Evolutionary conservation across 2,113 vertebrate genomes (phyloP).

Genomic region (Nerophis lumbriciformis): DNA sequence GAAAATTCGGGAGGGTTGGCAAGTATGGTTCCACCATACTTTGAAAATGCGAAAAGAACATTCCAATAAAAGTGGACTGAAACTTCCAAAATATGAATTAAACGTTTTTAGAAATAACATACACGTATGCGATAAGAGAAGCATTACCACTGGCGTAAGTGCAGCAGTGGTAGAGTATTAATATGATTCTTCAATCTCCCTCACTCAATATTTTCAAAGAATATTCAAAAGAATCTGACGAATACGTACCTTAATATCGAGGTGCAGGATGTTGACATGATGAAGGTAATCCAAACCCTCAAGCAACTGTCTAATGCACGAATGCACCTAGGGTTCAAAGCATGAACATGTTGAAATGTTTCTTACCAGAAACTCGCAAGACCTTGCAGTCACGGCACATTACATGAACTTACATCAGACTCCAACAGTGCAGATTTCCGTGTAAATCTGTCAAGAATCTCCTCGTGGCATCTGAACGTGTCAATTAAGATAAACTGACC

Average conservation of each 20-base stretch:
- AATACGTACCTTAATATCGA: conserved; percentile 86
- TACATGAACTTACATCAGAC: conserved; percentile 79
- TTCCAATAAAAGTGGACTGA: no score
- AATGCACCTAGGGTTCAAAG: conserved; percentile 74
- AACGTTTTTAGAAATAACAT: no score
- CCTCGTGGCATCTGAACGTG: conserved; percentile 83
- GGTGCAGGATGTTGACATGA: conserved; percentile 81
- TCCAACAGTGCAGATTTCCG: conserved; percentile 84
- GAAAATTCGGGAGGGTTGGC: no score
- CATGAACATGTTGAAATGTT: not conserved
- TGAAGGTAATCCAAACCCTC: conserved; percentile 89
- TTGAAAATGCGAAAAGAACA: no score
- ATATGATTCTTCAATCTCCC: no score
- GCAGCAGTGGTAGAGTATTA: no score
- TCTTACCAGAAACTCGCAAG: not conserved
- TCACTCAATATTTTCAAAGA: not conserved
- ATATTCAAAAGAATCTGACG: not conserved
- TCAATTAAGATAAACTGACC: conserved; percentile 47
- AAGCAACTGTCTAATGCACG: conserved; percentile 84
- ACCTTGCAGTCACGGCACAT: not conserved
- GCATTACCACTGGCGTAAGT: no score
- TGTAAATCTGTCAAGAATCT: conserved; percentile 85
- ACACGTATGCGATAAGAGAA: no score
- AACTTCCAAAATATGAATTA: no score
- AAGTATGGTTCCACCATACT: no score